A percentile compares a stretch with the other conserved stretches of the same genome.
phyloP scores from a whole-genome alignment of 2,888 invertebrate species.

The Caenorhabditis macrosperma region DNA sequence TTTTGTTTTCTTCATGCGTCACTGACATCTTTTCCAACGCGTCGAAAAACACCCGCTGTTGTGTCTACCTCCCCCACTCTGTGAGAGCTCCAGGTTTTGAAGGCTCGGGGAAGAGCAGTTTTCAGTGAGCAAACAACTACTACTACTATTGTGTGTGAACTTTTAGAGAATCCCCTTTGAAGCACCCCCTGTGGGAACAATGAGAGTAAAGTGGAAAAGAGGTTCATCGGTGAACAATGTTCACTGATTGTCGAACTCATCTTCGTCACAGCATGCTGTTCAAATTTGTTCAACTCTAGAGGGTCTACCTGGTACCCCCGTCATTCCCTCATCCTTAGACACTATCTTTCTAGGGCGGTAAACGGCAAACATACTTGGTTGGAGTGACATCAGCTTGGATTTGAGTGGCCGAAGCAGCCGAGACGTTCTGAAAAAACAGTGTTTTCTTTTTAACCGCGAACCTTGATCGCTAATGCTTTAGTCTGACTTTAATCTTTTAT shows the following conservation, averaged over 20 bases:
- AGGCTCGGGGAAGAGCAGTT: not conserved
- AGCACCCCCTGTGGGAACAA: not conserved
- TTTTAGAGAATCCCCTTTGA: slow-evolving; percentile 4
- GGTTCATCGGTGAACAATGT: slow-evolving; percentile 31
- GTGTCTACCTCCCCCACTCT: slow-evolving; percentile 38
- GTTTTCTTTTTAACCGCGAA: not conserved
- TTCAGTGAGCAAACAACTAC: slow-evolving; percentile 43
- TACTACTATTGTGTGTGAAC: slow-evolving; percentile 33
- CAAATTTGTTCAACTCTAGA: slow-evolving; percentile 41
- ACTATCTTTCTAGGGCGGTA: slow-evolving; percentile 20
- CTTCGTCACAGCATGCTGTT: slow-evolving; percentile 42
- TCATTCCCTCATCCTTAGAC: not conserved
- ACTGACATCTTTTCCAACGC: slow-evolving; percentile 42
- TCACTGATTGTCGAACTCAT: slow-evolving; percentile 18
- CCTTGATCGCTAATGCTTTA: not conserved
- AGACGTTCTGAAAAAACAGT: slow-evolving; percentile 59
- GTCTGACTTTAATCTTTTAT: too few relatives aligned
- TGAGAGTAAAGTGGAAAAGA: not conserved
- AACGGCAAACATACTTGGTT: slow-evolving; percentile 56
- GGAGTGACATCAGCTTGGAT: slow-evolving; percentile 63
- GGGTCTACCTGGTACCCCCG: slow-evolving; percentile 21
- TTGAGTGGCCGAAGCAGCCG: slow-evolving; percentile 61
- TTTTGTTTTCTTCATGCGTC: slow-evolving; percentile 55
- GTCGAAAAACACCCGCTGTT: slow-evolving; percentile 44
- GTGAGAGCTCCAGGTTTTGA: slow-evolving; percentile 29